Evolutionary conservation across 2,113 vertebrate genomes (phyloP), one percentile per base, ranked within the genome.

Genomic region (Lepisosteus osseus): DNA sequence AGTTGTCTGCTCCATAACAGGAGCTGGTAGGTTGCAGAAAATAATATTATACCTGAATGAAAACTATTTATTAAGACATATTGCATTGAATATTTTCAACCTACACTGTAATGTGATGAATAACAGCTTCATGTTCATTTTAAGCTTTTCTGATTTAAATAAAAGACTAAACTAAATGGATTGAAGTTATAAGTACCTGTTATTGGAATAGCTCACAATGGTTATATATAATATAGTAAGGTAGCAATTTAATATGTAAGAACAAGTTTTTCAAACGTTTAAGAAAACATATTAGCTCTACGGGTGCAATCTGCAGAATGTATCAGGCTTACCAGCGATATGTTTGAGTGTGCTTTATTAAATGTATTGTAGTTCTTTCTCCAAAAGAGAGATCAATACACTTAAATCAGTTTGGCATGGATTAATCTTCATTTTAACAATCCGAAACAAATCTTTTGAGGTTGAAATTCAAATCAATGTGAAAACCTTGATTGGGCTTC

Each of bases 401-500:
- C 57, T 62, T 54, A 55, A 8, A 51, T 54, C 44, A 57, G 42
- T 68, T 51, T 62, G 13, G 57, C 72, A 47, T 68, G 41, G 6
- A 61, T 7, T 73, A 65, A 54, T 65, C 56, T 62, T 12, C 47
- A 68, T n/a, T 8, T 29, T 12, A 9, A 14, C 57, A 42, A 68
- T 3, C 65, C 54, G 51, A 54, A 67, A 45, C 43, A 73, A 45
- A 42, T 73, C 65, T 15, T 68, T 67, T 73, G 72, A 73, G 72
- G 15, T 57, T 54, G 44, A 68, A 59, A 62, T 17, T 43, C 13
- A 42, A 59, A 61, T 73, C 65, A 54, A 13, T 61, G 15, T 59
- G 56, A 67, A 71, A 61, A 12, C 69, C 63, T 14, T 54, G 41
- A 29, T 29, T 41, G 69, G 44, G 17, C 54, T 59, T 68, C 5